These are phyloP conservation scores for Saccostrea cuccullata DNA, from an alignment of 1,140 invertebrate species.

Conservation along the genomic window DNA sequence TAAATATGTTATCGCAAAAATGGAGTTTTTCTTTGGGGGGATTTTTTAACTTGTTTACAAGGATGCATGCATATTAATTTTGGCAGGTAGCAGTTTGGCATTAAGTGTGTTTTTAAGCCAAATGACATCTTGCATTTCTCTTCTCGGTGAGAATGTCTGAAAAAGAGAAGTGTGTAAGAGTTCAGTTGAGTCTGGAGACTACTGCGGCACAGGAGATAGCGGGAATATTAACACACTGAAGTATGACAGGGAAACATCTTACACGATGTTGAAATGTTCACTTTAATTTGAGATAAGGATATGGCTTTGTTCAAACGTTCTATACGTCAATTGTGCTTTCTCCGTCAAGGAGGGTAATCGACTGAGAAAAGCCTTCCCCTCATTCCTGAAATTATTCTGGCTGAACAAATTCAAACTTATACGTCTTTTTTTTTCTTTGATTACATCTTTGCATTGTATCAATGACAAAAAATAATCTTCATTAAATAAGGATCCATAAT, in stretches of 20 bases:
- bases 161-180: not conserved
- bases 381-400: not conserved
- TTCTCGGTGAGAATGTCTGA: not conserved
- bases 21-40: not conserved
- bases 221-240: not conserved
- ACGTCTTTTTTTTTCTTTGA: too few relatives aligned
- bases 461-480: too few relatives aligned
- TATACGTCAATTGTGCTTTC: not conserved
- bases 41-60: not conserved
- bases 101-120: not conserved
- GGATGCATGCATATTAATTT: not conserved
- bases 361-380: not conserved
- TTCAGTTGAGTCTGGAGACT: not conserved
- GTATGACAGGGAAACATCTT: constrained; percentile 7
- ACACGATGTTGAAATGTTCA: constrained; percentile 2
- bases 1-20: not conserved
- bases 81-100: not conserved
- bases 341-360: not conserved
- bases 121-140: not conserved
- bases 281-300: constrained; percentile 17
- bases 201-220: not conserved
- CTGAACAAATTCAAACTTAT: not conserved
- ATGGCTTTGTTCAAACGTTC: not conserved
- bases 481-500: too few relatives aligned
- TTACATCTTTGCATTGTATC: too few relatives aligned